Conservation (phyloP, 92 coral and sea anemone genomes). For the Heliopora coerulea region DNA sequence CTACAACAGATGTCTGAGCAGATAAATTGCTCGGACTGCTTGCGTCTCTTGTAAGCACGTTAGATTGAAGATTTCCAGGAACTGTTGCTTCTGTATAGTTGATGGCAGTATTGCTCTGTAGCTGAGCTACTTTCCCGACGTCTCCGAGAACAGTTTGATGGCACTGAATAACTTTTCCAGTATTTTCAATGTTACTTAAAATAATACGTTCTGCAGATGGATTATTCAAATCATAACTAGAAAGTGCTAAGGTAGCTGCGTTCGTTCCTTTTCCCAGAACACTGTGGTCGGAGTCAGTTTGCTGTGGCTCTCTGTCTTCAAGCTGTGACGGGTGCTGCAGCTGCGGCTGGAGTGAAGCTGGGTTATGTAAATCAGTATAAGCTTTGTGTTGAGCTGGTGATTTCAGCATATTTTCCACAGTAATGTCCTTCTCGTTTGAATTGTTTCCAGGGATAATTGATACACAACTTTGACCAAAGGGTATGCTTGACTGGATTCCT, state of each 20-base stretch:
- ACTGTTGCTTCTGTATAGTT: background rate
- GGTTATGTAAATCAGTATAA: background rate
- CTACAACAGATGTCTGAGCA: background rate
- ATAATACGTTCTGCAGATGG: background rate
- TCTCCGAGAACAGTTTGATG: background rate
- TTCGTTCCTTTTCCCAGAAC: background rate
- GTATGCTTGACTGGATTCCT: background rate
- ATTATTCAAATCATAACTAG: background rate
- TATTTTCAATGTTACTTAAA: conserved; percentile 7
- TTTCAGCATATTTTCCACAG: conserved; percentile 18
- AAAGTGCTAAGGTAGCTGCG: background rate
- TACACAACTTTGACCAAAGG: background rate
- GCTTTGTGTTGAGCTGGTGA: background rate
- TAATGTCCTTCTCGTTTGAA: background rate
- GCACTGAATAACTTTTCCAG: background rate
- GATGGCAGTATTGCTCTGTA: background rate
- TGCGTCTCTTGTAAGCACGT: background rate
- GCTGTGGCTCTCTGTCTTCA: background rate
- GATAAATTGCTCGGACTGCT: background rate
- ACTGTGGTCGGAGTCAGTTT: background rate
- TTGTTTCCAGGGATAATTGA: background rate
- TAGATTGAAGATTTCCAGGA: background rate
- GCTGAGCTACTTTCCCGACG: background rate
- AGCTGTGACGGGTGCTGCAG: background rate
- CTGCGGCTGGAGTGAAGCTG: background rate